These are phyloP conservation scores for Erpornis zantholeuca DNA, from an alignment of 2,113 vertebrate species.

Conservation along the genomic window DNA sequence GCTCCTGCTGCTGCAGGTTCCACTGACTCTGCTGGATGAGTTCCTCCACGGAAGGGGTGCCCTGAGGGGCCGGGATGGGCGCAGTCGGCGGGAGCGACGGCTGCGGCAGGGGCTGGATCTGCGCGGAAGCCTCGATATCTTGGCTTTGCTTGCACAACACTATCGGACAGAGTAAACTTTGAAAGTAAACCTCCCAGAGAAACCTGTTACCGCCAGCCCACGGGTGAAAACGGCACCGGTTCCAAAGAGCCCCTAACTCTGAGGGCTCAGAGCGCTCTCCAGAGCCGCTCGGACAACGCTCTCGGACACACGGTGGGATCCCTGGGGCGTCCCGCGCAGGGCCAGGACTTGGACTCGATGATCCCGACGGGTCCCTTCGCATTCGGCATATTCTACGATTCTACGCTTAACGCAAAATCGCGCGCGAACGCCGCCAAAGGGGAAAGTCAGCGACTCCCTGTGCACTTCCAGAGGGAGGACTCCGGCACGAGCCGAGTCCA, in stretches of 20 bases:
- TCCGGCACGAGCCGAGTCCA: neutral
- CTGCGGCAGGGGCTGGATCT: constrained; percentile 73
- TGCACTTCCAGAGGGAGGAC: fast-evolving
- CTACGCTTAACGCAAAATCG: fast-evolving
- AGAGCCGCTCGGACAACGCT: neutral
- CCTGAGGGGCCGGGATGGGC: constrained; percentile 67
- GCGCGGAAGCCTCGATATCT: constrained; percentile 71
- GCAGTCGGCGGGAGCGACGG: constrained; percentile 71
- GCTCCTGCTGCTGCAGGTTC: constrained; percentile 98
- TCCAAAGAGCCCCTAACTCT: neutral
- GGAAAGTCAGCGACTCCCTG: fast-evolving
- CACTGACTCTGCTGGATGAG: constrained; percentile 96
- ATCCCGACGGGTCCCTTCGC: neutral
- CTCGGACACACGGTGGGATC: neutral
- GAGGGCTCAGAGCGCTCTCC: neutral
- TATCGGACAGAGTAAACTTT: constrained; percentile 28
- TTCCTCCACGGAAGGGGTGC: constrained; percentile 83
- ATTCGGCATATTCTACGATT: neutral
- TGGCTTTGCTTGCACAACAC: constrained; percentile 90
- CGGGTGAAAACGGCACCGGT: fast-evolving
- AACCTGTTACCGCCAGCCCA: neutral
- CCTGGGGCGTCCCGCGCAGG: neutral
- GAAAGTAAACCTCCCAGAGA: neutral
- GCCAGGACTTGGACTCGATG: neutral
- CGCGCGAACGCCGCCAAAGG: no score